These are phyloP conservation scores for Lacanobia wlatinum DNA, from an alignment of 2,888 invertebrate genomes.

Conservation along the genomic window DNA sequence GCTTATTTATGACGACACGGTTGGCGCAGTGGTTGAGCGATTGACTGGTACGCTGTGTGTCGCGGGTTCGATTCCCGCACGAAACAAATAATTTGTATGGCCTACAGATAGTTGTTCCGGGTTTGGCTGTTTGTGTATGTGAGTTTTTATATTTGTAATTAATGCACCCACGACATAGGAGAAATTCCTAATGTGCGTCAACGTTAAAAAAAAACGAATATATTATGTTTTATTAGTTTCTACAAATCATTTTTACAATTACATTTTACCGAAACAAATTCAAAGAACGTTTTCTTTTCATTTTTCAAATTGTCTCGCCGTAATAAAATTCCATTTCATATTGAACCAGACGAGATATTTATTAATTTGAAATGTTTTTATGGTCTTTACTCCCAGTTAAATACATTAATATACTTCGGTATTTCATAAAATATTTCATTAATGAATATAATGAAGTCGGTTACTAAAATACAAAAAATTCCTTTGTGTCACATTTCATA, in stretches of 20 bases:
- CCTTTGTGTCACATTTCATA: conserved; percentile 17
- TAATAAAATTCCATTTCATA: conserved; percentile 14
- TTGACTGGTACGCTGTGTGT: too few species aligned
- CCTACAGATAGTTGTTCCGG: too few species aligned
- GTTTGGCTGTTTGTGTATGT: too few species aligned
- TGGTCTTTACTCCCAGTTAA: not conserved
- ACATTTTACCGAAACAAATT: not conserved
- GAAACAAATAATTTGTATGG: too few species aligned
- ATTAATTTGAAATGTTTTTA: not conserved
- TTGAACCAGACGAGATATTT: not conserved
- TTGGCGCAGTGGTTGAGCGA: too few species aligned
- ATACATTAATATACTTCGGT: not conserved
- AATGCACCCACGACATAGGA: too few species aligned
- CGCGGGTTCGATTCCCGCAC: too few species aligned
- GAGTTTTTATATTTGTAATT: too few species aligned
- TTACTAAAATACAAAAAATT: conserved; percentile 7
- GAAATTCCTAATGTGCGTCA: too few species aligned
- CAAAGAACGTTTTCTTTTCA: not conserved
- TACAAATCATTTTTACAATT: not conserved
- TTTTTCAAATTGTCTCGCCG: not conserved
- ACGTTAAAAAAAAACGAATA: too few species aligned
- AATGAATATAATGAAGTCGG: conserved; percentile 4
- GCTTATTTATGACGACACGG: too few species aligned
- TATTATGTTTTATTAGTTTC: too few species aligned
- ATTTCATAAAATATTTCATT: conserved; percentile 14